Percentiles rank a stretch among this genome's conserved stretches.
Conservation (phyloP, 2,888 invertebrate species). For the Trachelus troglodyta region DNA sequence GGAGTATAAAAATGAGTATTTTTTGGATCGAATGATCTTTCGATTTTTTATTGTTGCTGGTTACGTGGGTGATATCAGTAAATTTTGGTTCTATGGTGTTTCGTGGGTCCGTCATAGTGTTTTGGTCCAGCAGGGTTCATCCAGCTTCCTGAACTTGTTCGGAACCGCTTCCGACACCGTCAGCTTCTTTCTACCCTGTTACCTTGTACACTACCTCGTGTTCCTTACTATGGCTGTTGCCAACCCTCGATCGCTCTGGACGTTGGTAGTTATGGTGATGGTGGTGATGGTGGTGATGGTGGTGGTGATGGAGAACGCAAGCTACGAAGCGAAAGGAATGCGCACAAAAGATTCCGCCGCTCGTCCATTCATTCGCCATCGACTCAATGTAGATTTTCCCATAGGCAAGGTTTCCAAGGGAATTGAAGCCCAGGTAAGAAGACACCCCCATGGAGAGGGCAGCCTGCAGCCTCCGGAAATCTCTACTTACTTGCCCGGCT, state of each 20-base stretch:
- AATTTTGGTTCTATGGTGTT: no score
- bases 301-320: constrained; percentile 12
- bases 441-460: constrained; percentile 57
- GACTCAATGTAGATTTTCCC: constrained; percentile 58
- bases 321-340: constrained; percentile 49
- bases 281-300: not conserved
- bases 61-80: no score
- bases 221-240: not conserved
- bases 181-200: not conserved
- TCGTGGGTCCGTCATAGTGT: not conserved
- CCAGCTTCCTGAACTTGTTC: not conserved
- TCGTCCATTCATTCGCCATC: constrained; percentile 55
- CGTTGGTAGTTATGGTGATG: not conserved
- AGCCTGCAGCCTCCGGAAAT: constrained; percentile 58
- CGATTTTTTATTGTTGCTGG: no score
- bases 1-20: not conserved
- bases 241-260: not conserved
- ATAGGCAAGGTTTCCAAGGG: constrained; percentile 38
- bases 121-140: not conserved
- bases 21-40: no score
- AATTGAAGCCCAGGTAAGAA: constrained; percentile 49
- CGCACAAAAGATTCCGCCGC: constrained; percentile 61
- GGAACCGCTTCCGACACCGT: not conserved
- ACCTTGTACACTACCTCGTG: not conserved
- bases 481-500: constrained; percentile 62